Evolutionary conservation across 2,888 invertebrate species (phyloP), one percentile per base, ranked within the genome.

Genomic region (Cephus nigrinus): DNA sequence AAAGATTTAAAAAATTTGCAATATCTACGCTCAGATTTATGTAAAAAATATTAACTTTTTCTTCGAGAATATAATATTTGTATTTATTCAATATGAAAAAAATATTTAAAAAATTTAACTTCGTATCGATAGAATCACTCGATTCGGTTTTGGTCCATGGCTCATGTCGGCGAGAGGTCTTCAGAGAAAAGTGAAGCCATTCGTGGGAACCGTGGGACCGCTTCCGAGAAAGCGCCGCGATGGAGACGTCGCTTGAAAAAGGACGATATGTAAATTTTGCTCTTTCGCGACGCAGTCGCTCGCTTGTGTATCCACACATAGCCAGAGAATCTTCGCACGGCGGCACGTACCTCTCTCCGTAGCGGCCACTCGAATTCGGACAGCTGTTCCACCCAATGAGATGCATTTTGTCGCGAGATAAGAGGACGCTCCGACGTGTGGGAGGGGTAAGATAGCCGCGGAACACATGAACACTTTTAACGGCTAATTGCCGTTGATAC

Each of bases 321-420:
- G 55, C 55, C 55, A 9, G 23, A 23, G 55, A 30, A 69, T 23
- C 40, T 36, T 68, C 34, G 69, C 23, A 69, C 75, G 69, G 69
- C 68, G 73, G 74, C 74, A 55, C 73, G 30, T 73, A 69, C 73
- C 34, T 33, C 75, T 73, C 69, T 72, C 72, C 75, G 33, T 31
- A 72, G 30, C 33, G 71, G 71, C 33, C 71, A 71, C 33, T 82
- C 78, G 84, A 84, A 86, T 86, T 85, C 81, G 83, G 82, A 83
- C 86, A 85, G 86, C 84, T 84, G 86, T 85, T 85, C 82, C 81
- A 83, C 82, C 87, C 83, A 86, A 86, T 82, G 88, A 86, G 87
- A 88, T 88, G 87, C 89, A 89, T 89, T 89, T 89, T 89, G 89
- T 89, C 86, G 84, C 83, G 81, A 85, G 88, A 89, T 89, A 89